phyloP scores from a whole-genome alignment of 2,888 invertebrate genomes.

The Melinaea marsaeus region DNA sequence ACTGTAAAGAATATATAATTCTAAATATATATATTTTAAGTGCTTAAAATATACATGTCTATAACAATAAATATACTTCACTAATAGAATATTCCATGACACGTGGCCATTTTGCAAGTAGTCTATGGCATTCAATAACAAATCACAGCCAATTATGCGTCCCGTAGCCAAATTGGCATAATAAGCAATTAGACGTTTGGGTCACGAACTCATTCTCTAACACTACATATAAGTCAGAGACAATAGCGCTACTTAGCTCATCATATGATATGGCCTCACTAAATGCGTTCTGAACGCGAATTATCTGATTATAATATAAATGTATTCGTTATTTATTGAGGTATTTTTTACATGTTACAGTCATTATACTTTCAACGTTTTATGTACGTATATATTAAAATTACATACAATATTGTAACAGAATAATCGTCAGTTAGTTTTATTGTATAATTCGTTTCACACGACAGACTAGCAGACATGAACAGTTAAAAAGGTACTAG shows the following conservation, averaged over 20 bases:
- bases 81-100: constrained; percentile 18
- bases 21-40: neutral
- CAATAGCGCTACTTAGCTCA: constrained; percentile 53
- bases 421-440: neutral
- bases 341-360: neutral
- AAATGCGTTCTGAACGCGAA: constrained; percentile 62
- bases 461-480: neutral
- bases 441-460: neutral
- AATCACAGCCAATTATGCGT: constrained; percentile 43
- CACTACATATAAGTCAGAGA: constrained; percentile 47
- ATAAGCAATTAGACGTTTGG: constrained; percentile 47
- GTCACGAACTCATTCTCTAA: constrained; percentile 57
- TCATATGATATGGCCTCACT: constrained; percentile 66
- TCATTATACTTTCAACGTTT: too few relatives aligned
- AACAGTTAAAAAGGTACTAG: constrained; percentile 4
- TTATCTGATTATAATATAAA: constrained; percentile 58
- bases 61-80: neutral
- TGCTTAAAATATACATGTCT: neutral
- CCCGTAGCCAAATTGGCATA: constrained; percentile 51
- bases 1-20: too few relatives aligned
- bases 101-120: constrained; percentile 26
- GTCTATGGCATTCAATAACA: constrained; percentile 48
- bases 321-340: constrained; percentile 16
- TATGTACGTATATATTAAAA: too few relatives aligned
- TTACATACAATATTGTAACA: neutral